These are phyloP conservation scores for Ethmia dodecea DNA, from an alignment of 2,888 invertebrate genomes.

Conservation along the genomic window DNA sequence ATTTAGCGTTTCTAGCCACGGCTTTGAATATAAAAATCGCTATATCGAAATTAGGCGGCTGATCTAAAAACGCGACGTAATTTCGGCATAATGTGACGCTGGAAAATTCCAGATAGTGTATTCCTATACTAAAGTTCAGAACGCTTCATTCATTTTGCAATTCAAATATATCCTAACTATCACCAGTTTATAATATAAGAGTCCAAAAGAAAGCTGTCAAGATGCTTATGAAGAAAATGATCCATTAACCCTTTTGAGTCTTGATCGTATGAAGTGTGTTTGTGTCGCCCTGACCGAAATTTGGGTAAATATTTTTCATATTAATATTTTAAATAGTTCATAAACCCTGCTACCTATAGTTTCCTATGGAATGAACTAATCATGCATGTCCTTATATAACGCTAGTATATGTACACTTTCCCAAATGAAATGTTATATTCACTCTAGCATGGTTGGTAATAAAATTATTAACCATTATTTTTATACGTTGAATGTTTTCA, in stretches of 20 bases:
- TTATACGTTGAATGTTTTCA: too few species aligned
- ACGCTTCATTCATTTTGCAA: conserved; percentile 32
- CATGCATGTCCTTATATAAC: conserved; percentile 55
- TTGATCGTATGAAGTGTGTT: conserved; percentile 61
- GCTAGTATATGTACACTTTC: conserved; percentile 57
- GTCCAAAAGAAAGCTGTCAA: conserved; percentile 70
- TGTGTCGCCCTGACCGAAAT: conserved; percentile 71
- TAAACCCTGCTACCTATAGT: conserved; percentile 57
- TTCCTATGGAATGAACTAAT: conserved; percentile 72
- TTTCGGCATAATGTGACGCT: too few species aligned
- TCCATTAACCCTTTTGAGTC: conserved; percentile 52
- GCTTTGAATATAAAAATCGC: too few species aligned
- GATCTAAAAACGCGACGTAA: too few species aligned
- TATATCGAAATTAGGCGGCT: too few species aligned
- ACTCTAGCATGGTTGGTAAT: conserved; percentile 56
- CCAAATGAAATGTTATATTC: conserved; percentile 34
- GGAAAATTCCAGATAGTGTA: too few species aligned
- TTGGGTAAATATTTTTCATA: conserved; percentile 74
- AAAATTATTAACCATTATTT: conserved; percentile 21
- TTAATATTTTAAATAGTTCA: conserved; percentile 59
- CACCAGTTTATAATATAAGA: conserved; percentile 9
- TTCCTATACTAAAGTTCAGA: too few species aligned
- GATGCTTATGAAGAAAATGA: conserved; percentile 67
- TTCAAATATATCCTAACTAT: conserved; percentile 23
- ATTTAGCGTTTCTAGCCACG: too few species aligned